Percentiles rank a stretch among this genome's conserved stretches.
These are phyloP conservation scores for Agriopis aurantiaria DNA, from an alignment of 2,888 invertebrate species.

Conservation along the genomic window DNA sequence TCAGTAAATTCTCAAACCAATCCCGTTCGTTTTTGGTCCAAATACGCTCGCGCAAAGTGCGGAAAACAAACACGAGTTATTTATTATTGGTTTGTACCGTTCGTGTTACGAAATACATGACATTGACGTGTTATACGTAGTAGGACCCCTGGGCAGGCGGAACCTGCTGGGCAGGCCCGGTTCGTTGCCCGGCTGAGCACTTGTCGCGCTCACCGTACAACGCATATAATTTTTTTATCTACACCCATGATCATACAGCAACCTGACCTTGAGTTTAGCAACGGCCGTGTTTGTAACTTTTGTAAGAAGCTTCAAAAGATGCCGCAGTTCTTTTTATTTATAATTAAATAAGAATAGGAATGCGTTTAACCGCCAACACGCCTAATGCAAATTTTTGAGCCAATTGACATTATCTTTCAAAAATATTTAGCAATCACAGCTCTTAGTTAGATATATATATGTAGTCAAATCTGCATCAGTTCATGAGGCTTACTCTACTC, in stretches of 20 bases:
- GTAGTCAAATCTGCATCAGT: slow-evolving; percentile 11
- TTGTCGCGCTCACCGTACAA: slow-evolving; percentile 58
- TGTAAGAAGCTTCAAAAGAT: slow-evolving; percentile 22
- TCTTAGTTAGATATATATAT: not conserved
- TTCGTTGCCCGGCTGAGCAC: slow-evolving; percentile 73
- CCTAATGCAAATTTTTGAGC: not conserved
- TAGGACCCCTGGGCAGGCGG: slow-evolving; percentile 52
- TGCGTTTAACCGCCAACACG: not conserved
- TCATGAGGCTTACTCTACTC: slow-evolving; percentile 1
- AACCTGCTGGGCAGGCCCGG: slow-evolving; percentile 74
- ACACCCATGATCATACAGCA: slow-evolving; percentile 53
- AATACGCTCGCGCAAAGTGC: slow-evolving; percentile 11
- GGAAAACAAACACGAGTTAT: slow-evolving; percentile 32
- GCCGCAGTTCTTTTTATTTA: slow-evolving; percentile 1
- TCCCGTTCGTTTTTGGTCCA: not conserved
- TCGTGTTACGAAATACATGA: slow-evolving; percentile 30
- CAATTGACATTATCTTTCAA: slow-evolving; percentile 5
- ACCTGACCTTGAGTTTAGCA: slow-evolving; percentile 57
- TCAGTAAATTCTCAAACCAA: too few relatives aligned
- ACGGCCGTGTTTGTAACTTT: slow-evolving; percentile 29
- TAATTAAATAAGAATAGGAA: too few relatives aligned
- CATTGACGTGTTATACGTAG: slow-evolving; percentile 37
- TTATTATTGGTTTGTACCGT: slow-evolving; percentile 27
- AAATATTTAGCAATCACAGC: not conserved
- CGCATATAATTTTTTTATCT: slow-evolving; percentile 56